Percentiles rank a stretch among this genome's conserved stretches.
These are phyloP conservation scores for Diplazon laetatorius DNA, from an alignment of 2,888 invertebrate genomes.

Conservation along the genomic window DNA sequence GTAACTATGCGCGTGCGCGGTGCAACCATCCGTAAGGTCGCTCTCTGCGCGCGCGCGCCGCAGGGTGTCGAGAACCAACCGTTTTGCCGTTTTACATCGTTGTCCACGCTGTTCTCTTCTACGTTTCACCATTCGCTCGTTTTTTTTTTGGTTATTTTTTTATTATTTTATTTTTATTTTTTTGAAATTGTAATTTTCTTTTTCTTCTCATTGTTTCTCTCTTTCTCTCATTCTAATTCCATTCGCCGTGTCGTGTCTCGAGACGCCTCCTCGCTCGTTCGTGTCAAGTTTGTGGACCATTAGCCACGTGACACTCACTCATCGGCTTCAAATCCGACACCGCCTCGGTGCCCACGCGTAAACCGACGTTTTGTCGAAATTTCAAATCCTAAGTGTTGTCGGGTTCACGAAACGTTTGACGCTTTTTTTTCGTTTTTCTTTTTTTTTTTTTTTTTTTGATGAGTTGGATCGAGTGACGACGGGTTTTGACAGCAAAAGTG, in stretches of 20 bases:
- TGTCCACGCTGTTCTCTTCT: constrained; percentile 66
- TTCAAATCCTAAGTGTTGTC: neutral
- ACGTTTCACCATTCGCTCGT: constrained; percentile 12
- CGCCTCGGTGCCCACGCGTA: constrained; percentile 5
- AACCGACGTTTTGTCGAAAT: neutral
- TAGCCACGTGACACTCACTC: constrained; percentile 57
- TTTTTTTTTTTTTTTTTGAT: too few species aligned
- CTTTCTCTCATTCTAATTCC: constrained; percentile 45
- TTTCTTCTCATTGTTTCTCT: too few species aligned
- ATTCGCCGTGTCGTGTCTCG: constrained; percentile 42
- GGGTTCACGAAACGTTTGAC: neutral
- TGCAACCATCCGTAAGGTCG: constrained; percentile 35
- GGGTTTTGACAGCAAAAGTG: too few species aligned
- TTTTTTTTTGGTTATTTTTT: too few species aligned
- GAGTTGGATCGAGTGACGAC: too few species aligned
- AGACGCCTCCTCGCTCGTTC: constrained; percentile 59
- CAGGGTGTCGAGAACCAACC: constrained; percentile 66
- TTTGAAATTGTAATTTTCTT: too few species aligned
- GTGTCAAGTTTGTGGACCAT: constrained; percentile 58
- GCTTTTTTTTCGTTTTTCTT: too few species aligned
- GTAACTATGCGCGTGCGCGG: constrained; percentile 60
- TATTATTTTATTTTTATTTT: too few species aligned
- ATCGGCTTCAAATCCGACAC: constrained; percentile 33
- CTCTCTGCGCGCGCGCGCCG: constrained; percentile 44
- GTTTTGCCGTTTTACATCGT: constrained; percentile 65